Conservation (phyloP, 2,888 invertebrate genomes). For the Zhuqinia jingwanae region DNA sequence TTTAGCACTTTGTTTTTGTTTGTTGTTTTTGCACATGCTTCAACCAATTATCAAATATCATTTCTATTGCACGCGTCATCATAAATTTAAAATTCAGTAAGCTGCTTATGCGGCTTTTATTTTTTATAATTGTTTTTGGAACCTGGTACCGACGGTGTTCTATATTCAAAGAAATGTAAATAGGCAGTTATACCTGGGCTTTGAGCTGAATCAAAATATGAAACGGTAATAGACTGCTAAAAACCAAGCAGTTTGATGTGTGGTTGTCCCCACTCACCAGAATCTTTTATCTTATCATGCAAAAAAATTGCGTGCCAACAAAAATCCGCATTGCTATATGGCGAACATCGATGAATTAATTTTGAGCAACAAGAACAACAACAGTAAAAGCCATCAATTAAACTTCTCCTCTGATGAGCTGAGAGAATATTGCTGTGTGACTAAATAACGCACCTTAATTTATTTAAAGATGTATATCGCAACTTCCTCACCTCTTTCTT, state of each 20-base stretch:
- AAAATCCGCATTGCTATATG: not conserved
- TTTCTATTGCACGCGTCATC: too few species aligned
- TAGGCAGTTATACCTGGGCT: too few species aligned
- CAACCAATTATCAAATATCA: not conserved
- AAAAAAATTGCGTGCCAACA: too few species aligned
- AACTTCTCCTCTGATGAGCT: not conserved
- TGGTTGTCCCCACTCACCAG: too few species aligned
- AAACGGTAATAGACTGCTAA: conserved; percentile 9
- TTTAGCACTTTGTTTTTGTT: not conserved
- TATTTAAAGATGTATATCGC: conserved; percentile 36
- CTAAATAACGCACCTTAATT: conserved; percentile 42
- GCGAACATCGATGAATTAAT: conserved; percentile 7
- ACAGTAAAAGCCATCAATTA: conserved; percentile 6
- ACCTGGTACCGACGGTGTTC: too few species aligned
- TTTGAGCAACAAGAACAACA: not conserved
- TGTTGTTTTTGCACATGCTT: conserved; percentile 14
- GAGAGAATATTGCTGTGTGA: not conserved
- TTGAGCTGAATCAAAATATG: too few species aligned
- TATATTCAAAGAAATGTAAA: too few species aligned
- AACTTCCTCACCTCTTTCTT: not conserved
- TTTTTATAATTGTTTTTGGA: too few species aligned
- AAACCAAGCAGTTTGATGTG: too few species aligned
- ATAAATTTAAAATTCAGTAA: too few species aligned
- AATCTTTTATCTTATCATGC: not conserved
- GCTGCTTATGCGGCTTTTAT: too few species aligned